Base-by-base conservation (phyloP, 2,888 invertebrate genomes). In the Cyclophora albipunctata region DNA sequence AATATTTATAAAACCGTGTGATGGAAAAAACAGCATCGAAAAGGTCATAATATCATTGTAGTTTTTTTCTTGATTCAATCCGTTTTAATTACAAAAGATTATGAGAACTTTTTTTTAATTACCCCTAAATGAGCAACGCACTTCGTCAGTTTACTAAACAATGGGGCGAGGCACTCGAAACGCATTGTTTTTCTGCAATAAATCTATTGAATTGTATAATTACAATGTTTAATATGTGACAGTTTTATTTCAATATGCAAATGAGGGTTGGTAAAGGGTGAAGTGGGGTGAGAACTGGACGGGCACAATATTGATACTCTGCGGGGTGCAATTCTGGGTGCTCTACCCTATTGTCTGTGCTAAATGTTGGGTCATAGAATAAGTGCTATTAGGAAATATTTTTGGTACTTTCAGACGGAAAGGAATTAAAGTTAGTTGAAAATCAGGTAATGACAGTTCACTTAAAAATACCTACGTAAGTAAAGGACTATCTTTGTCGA, bases 21-120 rank as follows among this genome's bases (percentile, higher is more conserved):
- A 20, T 43, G 34, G 4, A 37, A 37, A 37, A 37, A 37, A 48
- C 45, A 47, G 5, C 45, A 49, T 47, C n/a, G 40, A 51, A 47
- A 51, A 45, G 40, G 45, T 45, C 47, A 49, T 44, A 45, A 47
- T 43, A 7, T 34, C 34, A 34, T 5, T 34, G 34, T 20, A 20
- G 20, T 43, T 43, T 43, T 43, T 43, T 43, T 34, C 20, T 43
- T 34, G 43, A 64, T 59, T 60, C 69, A 71, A 68, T 62, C 58
- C 50, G 59, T 80, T 80, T 81, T 84, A 84, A 83, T 84, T 84
- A 80, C 67, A 59, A 54, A 60, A 68, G 73, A 81, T 82, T 82
- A 86, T 81, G 85, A 79, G 84, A 86, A 84, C 80, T 70, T 69
- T 72, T 67, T 81, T 78, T 84, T 85, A 87, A 87, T 88, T 86